These are phyloP conservation scores for Apteryx owenii DNA, from an alignment of 2,113 vertebrate genomes.

Conservation along the genomic window DNA sequence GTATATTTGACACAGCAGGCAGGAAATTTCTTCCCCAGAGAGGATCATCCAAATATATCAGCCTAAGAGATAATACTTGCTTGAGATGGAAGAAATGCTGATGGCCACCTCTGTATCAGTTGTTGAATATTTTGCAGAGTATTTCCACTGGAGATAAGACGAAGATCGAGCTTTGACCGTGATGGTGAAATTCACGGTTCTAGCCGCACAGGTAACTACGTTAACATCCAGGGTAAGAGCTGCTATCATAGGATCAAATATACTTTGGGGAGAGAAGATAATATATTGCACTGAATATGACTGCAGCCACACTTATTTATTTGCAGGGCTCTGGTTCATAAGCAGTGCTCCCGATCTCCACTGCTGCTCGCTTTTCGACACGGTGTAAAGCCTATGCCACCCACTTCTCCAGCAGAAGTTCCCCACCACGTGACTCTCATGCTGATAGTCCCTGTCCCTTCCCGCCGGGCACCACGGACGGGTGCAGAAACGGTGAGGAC, in stretches of 20 bases:
- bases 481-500: neutral
- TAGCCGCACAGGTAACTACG: neutral
- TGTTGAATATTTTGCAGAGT: neutral
- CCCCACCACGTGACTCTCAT: rapidly evolving
- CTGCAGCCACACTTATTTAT: neutral
- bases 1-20: neutral
- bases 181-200: neutral
- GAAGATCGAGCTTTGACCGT: neutral
- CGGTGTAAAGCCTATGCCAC: neutral
- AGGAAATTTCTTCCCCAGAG: neutral
- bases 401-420: neutral
- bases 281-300: rapidly evolving
- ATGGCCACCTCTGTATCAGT: neutral
- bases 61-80: neutral
- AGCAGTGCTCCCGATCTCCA: neutral
- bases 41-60: neutral
- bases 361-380: rapidly evolving
- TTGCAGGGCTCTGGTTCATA: neutral
- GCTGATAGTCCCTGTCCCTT: no score
- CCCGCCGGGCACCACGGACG: no score
- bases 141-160: neutral
- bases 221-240: neutral
- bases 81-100: neutral
- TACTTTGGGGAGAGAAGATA: neutral
- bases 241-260: neutral